Evolutionary conservation across 2,888 invertebrate species (phyloP).

Genomic region (Apamea crenata): DNA sequence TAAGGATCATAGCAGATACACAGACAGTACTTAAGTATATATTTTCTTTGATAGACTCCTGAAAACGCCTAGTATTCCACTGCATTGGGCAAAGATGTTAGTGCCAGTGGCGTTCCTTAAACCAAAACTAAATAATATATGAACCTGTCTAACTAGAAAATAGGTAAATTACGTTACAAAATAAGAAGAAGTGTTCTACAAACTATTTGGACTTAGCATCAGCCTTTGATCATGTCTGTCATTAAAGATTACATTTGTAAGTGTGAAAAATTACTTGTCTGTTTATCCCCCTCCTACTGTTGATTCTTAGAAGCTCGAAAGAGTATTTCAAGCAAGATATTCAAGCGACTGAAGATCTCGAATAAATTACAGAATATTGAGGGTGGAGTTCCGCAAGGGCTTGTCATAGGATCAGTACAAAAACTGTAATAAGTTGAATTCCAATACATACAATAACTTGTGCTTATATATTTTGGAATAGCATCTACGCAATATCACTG

Average conservation of each 20-base stretch:
- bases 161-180: background rate
- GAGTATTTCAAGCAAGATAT: background rate
- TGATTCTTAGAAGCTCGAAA: background rate
- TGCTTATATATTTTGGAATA: background rate
- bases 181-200: background rate
- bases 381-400: conserved; percentile 18
- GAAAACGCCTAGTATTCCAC: background rate
- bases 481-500: background rate
- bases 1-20: background rate
- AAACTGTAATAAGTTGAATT: background rate
- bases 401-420: background rate
- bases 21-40: background rate
- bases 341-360: background rate
- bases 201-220: background rate
- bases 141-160: background rate
- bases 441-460: background rate
- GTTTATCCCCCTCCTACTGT: background rate
- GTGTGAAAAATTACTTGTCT: background rate
- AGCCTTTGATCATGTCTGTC: conserved; percentile 7
- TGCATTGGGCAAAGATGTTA: background rate
- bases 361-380: background rate
- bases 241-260: background rate
- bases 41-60: background rate
- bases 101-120: background rate
- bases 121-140: background rate